A percentile compares a stretch with the other conserved stretches of the same genome.
These are phyloP conservation scores for Julus scandinavius DNA, from an alignment of 2,888 invertebrate species.

Conservation along the genomic window DNA sequence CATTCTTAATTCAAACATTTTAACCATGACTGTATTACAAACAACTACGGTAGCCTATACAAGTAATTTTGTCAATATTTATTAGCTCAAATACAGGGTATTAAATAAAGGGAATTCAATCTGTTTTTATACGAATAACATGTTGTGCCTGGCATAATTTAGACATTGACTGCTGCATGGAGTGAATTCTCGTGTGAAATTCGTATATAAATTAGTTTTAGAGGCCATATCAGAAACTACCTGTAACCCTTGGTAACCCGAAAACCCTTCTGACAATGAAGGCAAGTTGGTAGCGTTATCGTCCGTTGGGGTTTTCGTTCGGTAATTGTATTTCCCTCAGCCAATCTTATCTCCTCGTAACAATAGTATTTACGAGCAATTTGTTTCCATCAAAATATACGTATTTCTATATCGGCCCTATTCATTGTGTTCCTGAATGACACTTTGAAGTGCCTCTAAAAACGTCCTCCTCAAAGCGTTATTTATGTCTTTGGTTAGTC, in stretches of 20 bases:
- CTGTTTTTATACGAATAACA: neutral
- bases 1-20: too few species aligned
- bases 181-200: neutral
- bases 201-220: slow-evolving; percentile 8
- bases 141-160: neutral
- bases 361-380: slow-evolving; percentile 28
- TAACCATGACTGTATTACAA: too few species aligned
- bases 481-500: neutral
- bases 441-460: neutral
- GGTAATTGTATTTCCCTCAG: slow-evolving; percentile 28
- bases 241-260: slow-evolving; percentile 33
- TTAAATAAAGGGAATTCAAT: too few species aligned
- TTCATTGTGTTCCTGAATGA: neutral
- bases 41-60: too few species aligned
- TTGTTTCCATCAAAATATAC: neutral
- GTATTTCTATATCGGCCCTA: neutral
- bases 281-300: slow-evolving; percentile 5
- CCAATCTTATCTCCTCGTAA: slow-evolving; percentile 18
- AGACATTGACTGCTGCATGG: neutral
- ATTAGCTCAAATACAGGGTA: too few species aligned
- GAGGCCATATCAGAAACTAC: slow-evolving; percentile 7
- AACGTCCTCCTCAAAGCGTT: neutral
- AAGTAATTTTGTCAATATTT: too few species aligned
- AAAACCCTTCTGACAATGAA: neutral
- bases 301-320: neutral